phyloP scores from a whole-genome alignment of 2,113 vertebrate genomes.

The Potamarius usumacintae region DNA sequence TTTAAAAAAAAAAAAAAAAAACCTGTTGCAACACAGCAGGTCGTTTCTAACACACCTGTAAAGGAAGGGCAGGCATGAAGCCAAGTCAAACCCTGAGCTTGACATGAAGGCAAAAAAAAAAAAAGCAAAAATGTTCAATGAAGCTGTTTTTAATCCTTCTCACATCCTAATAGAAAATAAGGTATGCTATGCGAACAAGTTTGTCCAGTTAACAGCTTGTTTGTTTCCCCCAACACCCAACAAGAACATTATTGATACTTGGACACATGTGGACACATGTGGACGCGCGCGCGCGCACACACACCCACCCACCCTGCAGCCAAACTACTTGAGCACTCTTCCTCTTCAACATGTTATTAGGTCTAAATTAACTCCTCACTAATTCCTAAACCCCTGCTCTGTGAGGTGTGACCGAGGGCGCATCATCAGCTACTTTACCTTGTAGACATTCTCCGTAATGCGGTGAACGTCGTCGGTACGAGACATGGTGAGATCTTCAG shows the following conservation, averaged over 20 bases:
- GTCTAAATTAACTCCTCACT: neutral
- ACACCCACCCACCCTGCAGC: too few relatives aligned
- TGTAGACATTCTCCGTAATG: conserved; percentile 94
- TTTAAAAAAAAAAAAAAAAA: neutral
- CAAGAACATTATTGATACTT: neutral
- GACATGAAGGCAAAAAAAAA: too few relatives aligned
- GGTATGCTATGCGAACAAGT: neutral
- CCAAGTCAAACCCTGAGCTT: too few relatives aligned
- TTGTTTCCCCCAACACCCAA: neutral
- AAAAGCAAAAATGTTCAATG: too few relatives aligned
- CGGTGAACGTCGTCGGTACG: conserved; percentile 96
- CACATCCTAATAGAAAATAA: neutral
- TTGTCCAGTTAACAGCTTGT: neutral
- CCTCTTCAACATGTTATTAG: neutral
- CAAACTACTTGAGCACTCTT: too few relatives aligned
- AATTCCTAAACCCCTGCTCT: neutral
- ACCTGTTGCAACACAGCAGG: conserved; percentile 68
- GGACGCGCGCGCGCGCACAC: neutral
- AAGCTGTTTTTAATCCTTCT: neutral
- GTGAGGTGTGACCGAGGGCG: too few relatives aligned
- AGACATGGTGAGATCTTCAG: conserved; percentile 82
- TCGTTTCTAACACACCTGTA: neutral
- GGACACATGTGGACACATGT: neutral
- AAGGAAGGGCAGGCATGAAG: conserved; percentile 56
- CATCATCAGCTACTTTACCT: conserved; percentile 75